Conservation (phyloP, 2,113 vertebrate species). For the Chelonoidis abingdonii region DNA sequence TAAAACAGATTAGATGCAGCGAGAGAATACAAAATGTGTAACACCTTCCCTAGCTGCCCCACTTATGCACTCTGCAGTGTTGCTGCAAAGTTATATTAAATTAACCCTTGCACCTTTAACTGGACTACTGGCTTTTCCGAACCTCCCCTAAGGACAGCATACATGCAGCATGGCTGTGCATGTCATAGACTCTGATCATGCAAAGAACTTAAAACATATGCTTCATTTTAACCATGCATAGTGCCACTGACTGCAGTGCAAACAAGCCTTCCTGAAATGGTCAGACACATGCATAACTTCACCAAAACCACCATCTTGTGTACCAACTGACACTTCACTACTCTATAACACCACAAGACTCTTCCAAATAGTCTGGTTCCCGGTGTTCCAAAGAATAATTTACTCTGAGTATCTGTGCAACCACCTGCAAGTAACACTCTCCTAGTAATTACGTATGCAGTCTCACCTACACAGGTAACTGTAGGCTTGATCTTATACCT, state of each 20-base stretch:
- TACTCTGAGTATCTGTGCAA: neutral
- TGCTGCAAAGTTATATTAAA: neutral
- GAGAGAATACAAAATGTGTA: neutral
- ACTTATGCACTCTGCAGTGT: neutral
- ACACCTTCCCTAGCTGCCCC: neutral
- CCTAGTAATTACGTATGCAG: neutral
- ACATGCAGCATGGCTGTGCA: neutral
- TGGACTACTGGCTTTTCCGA: neutral
- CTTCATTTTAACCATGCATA: neutral
- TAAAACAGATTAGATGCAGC: slow-evolving; percentile 4
- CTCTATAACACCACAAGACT: neutral
- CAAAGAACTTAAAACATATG: neutral
- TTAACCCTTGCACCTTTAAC: neutral
- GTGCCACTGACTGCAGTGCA: neutral
- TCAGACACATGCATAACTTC: accelerated
- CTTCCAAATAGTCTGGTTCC: neutral
- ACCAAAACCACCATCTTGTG: neutral
- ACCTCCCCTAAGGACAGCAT: neutral
- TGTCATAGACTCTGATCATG: neutral
- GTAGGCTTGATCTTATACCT: neutral
- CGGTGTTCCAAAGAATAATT: neutral
- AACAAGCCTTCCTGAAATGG: neutral
- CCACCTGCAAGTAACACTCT: neutral
- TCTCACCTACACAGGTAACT: accelerated
- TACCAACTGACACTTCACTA: neutral